Percentiles rank a stretch among this genome's conserved stretches.
phyloP scores from a whole-genome alignment of 2,797 vertebrate species.

The Buceros bicornis region DNA sequence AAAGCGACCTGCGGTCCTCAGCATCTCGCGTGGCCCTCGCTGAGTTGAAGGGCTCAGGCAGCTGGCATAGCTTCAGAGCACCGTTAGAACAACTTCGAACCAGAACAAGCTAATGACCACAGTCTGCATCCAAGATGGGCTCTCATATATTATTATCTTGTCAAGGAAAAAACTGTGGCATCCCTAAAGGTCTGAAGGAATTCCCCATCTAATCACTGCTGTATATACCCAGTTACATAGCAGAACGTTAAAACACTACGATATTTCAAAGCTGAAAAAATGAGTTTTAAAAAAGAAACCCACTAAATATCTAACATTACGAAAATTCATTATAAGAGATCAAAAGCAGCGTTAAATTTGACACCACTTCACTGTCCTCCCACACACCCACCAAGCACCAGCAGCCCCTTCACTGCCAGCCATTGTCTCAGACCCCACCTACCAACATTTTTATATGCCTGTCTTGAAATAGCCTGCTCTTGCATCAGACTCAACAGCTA shows the following conservation, averaged over 20 bases:
- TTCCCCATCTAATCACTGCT: slow-evolving; percentile 23
- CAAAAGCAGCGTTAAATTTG: slow-evolving; percentile 33
- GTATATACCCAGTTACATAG: neutral
- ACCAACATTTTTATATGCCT: neutral
- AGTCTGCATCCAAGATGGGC: slow-evolving; percentile 36
- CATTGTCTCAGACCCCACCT: neutral
- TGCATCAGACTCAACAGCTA: neutral
- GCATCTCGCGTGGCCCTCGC: neutral
- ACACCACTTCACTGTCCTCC: neutral
- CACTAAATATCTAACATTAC: neutral
- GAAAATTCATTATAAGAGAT: neutral
- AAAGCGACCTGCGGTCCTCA: slow-evolving; percentile 24
- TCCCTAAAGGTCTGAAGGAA: slow-evolving; percentile 52
- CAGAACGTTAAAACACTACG: slow-evolving; percentile 30
- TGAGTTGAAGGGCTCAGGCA: slow-evolving; percentile 15
- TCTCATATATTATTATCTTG: slow-evolving; percentile 47
- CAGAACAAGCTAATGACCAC: slow-evolving; percentile 39
- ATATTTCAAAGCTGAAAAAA: slow-evolving; percentile 16
- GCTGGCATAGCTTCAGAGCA: slow-evolving; percentile 66
- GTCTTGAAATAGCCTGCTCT: neutral
- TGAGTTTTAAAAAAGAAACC: neutral
- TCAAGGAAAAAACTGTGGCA: slow-evolving; percentile 3
- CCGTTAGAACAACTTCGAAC: neutral
- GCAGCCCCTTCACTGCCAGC: neutral
- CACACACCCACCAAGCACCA: neutral